These are phyloP conservation scores for Xestia ashworthii DNA, from an alignment of 2,888 invertebrate genomes.

Conservation along the genomic window DNA sequence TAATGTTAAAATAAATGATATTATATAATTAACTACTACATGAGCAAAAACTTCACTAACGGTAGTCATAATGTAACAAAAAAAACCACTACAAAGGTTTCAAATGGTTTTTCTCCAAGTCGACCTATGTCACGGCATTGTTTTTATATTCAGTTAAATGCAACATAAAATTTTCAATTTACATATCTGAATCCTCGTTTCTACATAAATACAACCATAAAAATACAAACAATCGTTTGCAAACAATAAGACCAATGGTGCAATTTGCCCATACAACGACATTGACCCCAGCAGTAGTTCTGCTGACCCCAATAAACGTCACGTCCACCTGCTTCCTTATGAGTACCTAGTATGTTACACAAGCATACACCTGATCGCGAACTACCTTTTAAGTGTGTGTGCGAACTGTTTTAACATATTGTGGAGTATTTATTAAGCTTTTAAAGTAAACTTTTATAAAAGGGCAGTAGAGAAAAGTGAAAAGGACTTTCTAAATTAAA, in stretches of 20 bases:
- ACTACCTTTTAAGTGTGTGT: background rate
- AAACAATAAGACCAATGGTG: slow-evolving; percentile 1
- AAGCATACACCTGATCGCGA: slow-evolving; percentile 46
- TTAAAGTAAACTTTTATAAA: slow-evolving; percentile 15
- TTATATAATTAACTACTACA: too few relatives aligned
- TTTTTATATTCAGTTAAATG: background rate
- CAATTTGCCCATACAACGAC: slow-evolving; percentile 48
- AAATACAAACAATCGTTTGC: slow-evolving; percentile 29
- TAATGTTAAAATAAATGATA: too few relatives aligned
- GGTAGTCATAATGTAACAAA: background rate
- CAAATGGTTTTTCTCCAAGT: background rate
- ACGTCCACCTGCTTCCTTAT: slow-evolving; percentile 62
- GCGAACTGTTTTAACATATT: slow-evolving; percentile 17
- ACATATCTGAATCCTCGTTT: background rate
- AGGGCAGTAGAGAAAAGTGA: background rate
- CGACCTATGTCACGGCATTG: background rate
- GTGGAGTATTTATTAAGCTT: slow-evolving; percentile 28
- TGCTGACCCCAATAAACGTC: slow-evolving; percentile 50
- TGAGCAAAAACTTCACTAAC: too few relatives aligned
- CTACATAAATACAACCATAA: slow-evolving; percentile 1
- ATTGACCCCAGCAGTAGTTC: slow-evolving; percentile 48
- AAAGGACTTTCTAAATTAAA: background rate
- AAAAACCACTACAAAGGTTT: background rate
- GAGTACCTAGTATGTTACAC: slow-evolving; percentile 21
- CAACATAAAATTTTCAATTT: background rate